These are phyloP conservation scores for Drosophila antonietae DNA, from an alignment of 2,888 invertebrate genomes.

Conservation along the genomic window DNA sequence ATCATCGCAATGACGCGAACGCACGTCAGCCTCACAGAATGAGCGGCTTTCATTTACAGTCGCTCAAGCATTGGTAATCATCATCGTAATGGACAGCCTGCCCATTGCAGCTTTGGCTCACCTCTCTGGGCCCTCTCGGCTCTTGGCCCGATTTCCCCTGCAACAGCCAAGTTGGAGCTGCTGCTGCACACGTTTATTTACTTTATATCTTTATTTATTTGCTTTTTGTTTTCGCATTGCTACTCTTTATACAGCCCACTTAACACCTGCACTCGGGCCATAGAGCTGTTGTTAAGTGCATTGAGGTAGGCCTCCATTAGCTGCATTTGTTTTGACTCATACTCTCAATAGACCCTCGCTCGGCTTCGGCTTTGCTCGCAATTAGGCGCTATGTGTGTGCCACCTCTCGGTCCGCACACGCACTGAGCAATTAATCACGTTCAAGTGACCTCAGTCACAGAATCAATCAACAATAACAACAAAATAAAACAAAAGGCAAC, in stretches of 20 bases:
- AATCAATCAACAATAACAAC: conserved; percentile 66
- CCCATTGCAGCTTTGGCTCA: conserved; percentile 2
- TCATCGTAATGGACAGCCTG: conserved; percentile 31
- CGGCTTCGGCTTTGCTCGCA: neutral
- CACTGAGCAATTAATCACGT: conserved; percentile 71
- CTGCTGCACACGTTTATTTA: conserved; percentile 21
- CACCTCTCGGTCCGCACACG: conserved; percentile 22
- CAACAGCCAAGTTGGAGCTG: conserved; percentile 31
- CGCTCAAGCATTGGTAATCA: conserved; percentile 49
- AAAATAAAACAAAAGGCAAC: conserved; percentile 23
- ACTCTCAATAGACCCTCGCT: conserved; percentile 23
- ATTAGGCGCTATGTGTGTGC: conserved; percentile 13
- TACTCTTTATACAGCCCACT: conserved; percentile 9
- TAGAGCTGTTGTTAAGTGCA: conserved; percentile 31
- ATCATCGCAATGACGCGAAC: conserved; percentile 54
- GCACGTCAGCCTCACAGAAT: conserved; percentile 48
- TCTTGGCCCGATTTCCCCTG: conserved; percentile 30
- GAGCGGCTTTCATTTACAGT: conserved; percentile 46
- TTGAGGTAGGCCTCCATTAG: conserved; percentile 55
- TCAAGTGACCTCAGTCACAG: conserved; percentile 72
- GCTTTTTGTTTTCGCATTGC: conserved; percentile 28
- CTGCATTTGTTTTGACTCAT: conserved; percentile 26
- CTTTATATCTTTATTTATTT: conserved; percentile 28
- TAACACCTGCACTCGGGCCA: conserved; percentile 7
- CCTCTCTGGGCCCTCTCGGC: conserved; percentile 1